These are phyloP conservation scores for Rotaria macrura DNA, from an alignment of 2,888 invertebrate genomes.

Conservation along the genomic window DNA sequence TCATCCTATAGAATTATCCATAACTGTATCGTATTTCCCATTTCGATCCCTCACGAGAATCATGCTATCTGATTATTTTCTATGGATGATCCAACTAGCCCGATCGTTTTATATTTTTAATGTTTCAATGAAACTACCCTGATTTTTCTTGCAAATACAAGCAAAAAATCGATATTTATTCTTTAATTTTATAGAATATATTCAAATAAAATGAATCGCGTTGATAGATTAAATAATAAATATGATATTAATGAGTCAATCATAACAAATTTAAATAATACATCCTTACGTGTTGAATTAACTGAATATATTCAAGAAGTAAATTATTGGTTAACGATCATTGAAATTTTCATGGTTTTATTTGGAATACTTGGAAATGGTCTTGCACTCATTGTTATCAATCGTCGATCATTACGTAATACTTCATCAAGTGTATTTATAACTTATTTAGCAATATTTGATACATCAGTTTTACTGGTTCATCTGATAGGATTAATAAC, in stretches of 20 bases:
- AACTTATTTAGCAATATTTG: conserved; percentile 5
- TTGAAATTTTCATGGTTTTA: not conserved
- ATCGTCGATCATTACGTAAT: conserved; percentile 7
- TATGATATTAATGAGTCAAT: not conserved
- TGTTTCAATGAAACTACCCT: no score
- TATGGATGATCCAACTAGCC: no score
- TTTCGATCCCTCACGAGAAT: no score
- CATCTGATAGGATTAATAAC: not conserved
- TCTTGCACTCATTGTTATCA: not conserved
- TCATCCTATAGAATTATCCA: no score
- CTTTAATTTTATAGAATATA: not conserved
- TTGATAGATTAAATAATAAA: not conserved
- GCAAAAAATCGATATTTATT: not conserved
- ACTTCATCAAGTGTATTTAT: conserved; percentile 11
- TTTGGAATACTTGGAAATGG: not conserved
- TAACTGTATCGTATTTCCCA: no score
- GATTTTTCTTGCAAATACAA: no score
- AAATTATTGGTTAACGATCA: conserved; percentile 4
- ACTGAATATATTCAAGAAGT: not conserved
- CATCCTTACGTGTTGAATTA: not conserved
- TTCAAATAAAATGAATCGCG: not conserved
- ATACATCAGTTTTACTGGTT: not conserved
- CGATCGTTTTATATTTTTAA: no score
- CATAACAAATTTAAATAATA: not conserved
- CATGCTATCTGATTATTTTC: no score